phyloP scores from a whole-genome alignment of 2,888 invertebrate species.

The Tetrapedia diversipes region DNA sequence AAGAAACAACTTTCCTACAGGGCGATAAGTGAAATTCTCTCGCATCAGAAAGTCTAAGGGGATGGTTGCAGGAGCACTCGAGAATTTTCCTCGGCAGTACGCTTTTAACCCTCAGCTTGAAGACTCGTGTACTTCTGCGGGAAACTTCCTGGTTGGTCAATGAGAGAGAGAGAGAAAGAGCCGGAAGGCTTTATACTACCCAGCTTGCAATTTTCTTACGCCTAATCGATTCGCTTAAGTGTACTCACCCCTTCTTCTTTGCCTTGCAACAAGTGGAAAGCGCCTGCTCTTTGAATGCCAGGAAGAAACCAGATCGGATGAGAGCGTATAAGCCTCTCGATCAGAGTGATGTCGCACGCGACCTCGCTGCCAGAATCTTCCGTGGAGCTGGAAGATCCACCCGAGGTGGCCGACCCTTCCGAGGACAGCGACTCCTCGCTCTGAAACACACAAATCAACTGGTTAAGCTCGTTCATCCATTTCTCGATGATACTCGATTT shows the following conservation, averaged over 20 bases:
- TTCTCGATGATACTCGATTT: no score
- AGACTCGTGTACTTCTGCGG: slow-evolving; percentile 3
- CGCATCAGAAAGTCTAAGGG: neutral
- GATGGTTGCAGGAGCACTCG: neutral
- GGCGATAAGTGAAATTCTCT: slow-evolving; percentile 1
- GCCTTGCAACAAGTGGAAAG: slow-evolving; percentile 96
- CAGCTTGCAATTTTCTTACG: slow-evolving; percentile 56
- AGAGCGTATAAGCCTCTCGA: slow-evolving; percentile 94
- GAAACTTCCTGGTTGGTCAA: slow-evolving; percentile 33
- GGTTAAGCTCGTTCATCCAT: neutral
- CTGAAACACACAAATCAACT: slow-evolving; percentile 79
- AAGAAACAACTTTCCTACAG: neutral
- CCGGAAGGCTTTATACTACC: neutral
- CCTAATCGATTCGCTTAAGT: slow-evolving; percentile 56
- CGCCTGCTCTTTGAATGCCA: slow-evolving; percentile 95
- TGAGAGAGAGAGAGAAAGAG: neutral
- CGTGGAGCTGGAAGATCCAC: slow-evolving; percentile 75
- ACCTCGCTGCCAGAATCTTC: slow-evolving; percentile 88
- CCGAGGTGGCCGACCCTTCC: slow-evolving; percentile 84
- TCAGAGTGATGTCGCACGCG: slow-evolving; percentile 92
- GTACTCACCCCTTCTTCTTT: slow-evolving; percentile 94
- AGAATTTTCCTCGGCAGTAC: slow-evolving; percentile 36
- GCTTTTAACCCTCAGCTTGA: slow-evolving; percentile 1
- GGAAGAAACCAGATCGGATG: slow-evolving; percentile 98
- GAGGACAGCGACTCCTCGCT: slow-evolving; percentile 88